Evolutionary conservation across 2,888 invertebrate species (phyloP), one percentile per base, ranked within the genome.

Genomic region (Limenitis camilla): DNA sequence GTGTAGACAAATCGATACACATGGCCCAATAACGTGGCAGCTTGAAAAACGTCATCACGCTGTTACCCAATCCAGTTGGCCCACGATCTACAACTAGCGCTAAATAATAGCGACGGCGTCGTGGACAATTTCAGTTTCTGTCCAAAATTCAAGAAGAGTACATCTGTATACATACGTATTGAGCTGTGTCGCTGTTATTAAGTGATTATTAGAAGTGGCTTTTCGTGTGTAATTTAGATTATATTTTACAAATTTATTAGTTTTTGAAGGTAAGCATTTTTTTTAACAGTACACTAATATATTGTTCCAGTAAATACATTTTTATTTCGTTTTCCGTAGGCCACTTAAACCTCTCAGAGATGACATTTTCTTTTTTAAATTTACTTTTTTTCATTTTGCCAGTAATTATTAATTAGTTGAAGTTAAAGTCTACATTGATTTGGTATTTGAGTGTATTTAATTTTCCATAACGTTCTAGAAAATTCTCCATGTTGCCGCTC

Each of bases 1-100:
- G 64, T 62, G 31, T 40, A 71, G 90, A 89, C 92, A 91, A 90
- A 90, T 90, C 83, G 76, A 65, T 77, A 64, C 32, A 70, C 65
- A 61, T 69, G 71, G 71, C 61, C 89, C 89, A 90, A 90, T 90
- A 60, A 66, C 27, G 53, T 56, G 5, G 7, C 56, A 62, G 47
- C 68, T 71, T 64, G 35, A 49, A 64, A 67, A 64, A 85, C 85
- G 86, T 88, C 89, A 90, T 78, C 76, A 61, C 55, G 55, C 60
- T 60, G 61, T 61, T 55, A 56, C 68, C 91, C 90, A 91, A 91
- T 90, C 72, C 66, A 7, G 65, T 67, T 66, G 44, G 69, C 74
- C 80, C 92, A 92, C 92, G 92, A 90, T 88, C 81, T 75, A 77
- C 76, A 30, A 78, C 77, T 78, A 86, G 86, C 85, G 86, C 87